Base-by-base conservation (phyloP, 2,113 vertebrate species). In the Nanger granti region DNA sequence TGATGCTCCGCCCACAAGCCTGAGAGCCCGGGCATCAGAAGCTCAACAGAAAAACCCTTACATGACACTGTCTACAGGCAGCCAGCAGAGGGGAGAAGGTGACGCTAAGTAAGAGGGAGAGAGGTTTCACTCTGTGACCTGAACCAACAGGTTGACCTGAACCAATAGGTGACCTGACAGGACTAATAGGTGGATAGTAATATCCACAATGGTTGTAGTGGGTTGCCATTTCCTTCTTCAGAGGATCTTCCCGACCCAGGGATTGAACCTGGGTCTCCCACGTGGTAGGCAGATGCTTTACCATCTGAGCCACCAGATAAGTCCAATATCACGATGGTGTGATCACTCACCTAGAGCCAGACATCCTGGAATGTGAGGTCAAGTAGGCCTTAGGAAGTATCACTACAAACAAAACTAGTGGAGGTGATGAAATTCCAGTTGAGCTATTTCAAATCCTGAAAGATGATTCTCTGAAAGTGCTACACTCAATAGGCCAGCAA, bases 21-120 rank as follows among this genome's bases (percentile, higher is more conserved):
- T 9, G 0, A 22, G 15, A 22, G 52, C 28, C 52, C 6, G 0
- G 5, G 13, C 10, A 31, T 15, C 15, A 28, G 62, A 24, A 82
- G 22, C 29, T 93, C 66, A 60, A 31, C 80, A 85, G 55, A 55
- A 20, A 62, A 44, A 34, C 3, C 24, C 22, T 57, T 15, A 55
- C 15, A 76, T 94, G 22, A 34, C 6, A 41, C 3, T 12, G 26
- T 34, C 66, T 41, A 0, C 10, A 66, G n/a, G 55, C 13, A 76
- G 7, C 41, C 55, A 44, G 49, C 1, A 9, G 52, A 37, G 22
- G 29, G 22, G 4, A 4, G 18, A 3, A 37, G 37, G 20, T 1
- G 4, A 3, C 26, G 10, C 7, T 8, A 7, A 14, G 76, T 55
- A 37, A 87, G 20, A 52, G 20, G 26, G 31, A 28, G 8, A 59